phyloP scores from a whole-genome alignment of 1,140 invertebrate genomes.

The Metopolophium dirhodum region DNA sequence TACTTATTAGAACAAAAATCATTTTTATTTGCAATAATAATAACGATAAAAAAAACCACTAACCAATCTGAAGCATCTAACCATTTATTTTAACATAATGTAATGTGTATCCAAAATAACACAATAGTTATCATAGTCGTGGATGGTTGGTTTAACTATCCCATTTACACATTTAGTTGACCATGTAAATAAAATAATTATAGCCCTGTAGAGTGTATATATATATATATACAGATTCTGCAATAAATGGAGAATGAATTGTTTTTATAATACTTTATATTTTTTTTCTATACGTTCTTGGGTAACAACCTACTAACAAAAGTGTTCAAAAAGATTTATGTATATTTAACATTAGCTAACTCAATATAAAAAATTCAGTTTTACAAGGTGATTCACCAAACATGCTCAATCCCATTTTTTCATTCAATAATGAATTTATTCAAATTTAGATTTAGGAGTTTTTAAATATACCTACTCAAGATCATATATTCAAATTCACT shows the following conservation, averaged over 20 bases:
- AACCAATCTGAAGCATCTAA: no score
- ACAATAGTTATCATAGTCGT: not conserved
- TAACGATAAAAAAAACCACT: no score
- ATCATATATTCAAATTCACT: no score
- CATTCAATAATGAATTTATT: no score
- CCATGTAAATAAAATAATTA: not conserved
- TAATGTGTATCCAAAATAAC: no score
- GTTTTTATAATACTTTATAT: not conserved
- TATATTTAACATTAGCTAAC: not conserved
- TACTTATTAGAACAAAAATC: no score
- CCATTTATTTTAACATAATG: no score
- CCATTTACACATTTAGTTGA: not conserved
- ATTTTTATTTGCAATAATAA: no score
- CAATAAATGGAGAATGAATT: not conserved
- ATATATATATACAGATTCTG: not conserved
- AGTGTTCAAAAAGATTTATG: not conserved
- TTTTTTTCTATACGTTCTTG: not conserved
- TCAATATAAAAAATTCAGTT: not conserved
- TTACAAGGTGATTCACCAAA: no score
- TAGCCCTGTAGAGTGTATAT: not conserved
- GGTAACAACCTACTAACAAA: not conserved
- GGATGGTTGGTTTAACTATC: not conserved
- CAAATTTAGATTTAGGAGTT: no score
- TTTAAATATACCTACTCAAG: no score
- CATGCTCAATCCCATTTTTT: no score